These are phyloP conservation scores for Lepidocolaptes lacrymiger DNA, from an alignment of 2,797 vertebrate genomes.

Conservation along the genomic window DNA sequence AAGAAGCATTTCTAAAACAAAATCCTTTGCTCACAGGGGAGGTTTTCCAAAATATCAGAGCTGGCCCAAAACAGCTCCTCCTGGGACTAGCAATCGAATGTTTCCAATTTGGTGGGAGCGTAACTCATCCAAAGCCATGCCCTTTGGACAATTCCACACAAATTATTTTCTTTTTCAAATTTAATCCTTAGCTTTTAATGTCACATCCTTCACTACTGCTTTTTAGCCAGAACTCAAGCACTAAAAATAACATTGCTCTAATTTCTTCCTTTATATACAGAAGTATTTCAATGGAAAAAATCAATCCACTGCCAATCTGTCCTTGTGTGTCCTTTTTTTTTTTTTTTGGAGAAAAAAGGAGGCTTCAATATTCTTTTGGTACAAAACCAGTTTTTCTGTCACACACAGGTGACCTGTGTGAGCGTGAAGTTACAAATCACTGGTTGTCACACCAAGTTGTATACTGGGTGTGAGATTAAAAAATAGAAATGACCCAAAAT, in stretches of 20 bases:
- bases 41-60: background rate
- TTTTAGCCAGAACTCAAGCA: background rate
- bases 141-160: background rate
- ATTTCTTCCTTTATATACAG: background rate
- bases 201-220: background rate
- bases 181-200: background rate
- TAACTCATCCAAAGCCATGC: background rate
- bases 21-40: background rate
- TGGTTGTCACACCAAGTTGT: background rate
- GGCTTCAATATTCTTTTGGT: background rate
- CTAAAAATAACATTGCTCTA: background rate
- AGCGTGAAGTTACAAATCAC: background rate
- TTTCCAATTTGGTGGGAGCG: background rate
- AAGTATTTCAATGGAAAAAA: background rate
- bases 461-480: background rate
- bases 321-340: background rate
- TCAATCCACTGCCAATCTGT: background rate
- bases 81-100: background rate
- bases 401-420: background rate
- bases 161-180: background rate
- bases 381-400: background rate
- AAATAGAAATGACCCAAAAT: slow-evolving; percentile 28
- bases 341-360: background rate
- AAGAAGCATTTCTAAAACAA: background rate
- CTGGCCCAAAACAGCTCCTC: background rate